These are phyloP conservation scores for Saccopteryx bilineata DNA, from an alignment of 2,113 vertebrate species.

Conservation along the genomic window DNA sequence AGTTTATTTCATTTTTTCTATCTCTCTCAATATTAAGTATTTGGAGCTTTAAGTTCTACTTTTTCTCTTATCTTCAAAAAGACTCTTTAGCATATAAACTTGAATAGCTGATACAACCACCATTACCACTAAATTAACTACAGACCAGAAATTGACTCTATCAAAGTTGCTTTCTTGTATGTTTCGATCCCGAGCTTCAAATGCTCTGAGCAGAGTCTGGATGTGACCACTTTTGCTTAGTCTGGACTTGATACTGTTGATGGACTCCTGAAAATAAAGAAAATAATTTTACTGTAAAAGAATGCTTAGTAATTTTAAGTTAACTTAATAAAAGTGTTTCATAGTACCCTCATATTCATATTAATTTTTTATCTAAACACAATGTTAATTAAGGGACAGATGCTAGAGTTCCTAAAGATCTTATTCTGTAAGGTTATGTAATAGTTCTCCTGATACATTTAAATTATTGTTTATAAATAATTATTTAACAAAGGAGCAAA, in stretches of 20 bases:
- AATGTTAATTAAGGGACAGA: neutral
- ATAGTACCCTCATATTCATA: neutral
- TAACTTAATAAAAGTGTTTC: slow-evolving; percentile 46
- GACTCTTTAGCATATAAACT: slow-evolving; percentile 96
- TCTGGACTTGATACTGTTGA: slow-evolving; percentile 96
- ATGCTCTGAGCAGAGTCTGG: slow-evolving; percentile 95
- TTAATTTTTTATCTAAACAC: slow-evolving; percentile 26
- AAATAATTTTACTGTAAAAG: slow-evolving; percentile 77
- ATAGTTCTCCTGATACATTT: neutral
- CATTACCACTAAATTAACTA: slow-evolving; percentile 94
- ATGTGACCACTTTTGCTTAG: slow-evolving; percentile 97
- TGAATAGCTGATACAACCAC: slow-evolving; percentile 94
- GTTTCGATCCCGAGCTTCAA: slow-evolving; percentile 98
- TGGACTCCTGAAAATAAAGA: slow-evolving; percentile 92
- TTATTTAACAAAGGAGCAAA: slow-evolving; percentile 49
- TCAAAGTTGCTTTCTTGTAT: slow-evolving; percentile 98
- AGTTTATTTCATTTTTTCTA: slow-evolving; percentile 75
- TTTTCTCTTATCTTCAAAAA: slow-evolving; percentile 97
- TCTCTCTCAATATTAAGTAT: slow-evolving; percentile 46
- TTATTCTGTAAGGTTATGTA: slow-evolving; percentile 18
- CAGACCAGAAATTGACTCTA: slow-evolving; percentile 97
- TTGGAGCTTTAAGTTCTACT: slow-evolving; percentile 91
- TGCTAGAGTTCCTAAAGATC: neutral
- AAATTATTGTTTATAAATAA: slow-evolving; percentile 46
- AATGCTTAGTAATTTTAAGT: slow-evolving; percentile 54